Base-by-base conservation (phyloP, 2,113 vertebrate species). In the Capreolus pygargus region DNA sequence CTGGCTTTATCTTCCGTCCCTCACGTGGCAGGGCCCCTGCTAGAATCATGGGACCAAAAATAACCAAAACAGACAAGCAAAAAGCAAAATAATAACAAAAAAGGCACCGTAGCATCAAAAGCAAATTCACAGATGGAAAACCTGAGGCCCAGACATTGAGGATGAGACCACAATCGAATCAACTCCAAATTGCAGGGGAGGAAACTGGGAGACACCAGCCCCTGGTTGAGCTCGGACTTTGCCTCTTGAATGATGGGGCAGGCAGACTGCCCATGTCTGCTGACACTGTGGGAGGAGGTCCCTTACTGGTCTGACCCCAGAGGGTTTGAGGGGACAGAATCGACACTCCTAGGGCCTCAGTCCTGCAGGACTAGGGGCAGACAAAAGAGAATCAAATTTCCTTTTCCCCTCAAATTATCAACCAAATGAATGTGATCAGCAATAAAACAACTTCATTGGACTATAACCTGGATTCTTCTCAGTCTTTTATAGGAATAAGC, bases 161-260 rank as follows among this genome's bases (percentile, higher is more conserved):
- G 6, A 16, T 6, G 21, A 1, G 12, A 16, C 60, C 0, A 0
- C 19, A 50, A 15, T 5, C 1, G 0, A 6, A 6, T 9, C 3
- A 13, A 21, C 14, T 45, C 23, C 23, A 5, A 6, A 45, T 0
- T 5, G 19, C 58, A 2, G 15, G 1, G 1, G 45, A 6, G 17
- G 0, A 14, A 57, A n/a, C 5, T 1, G 0, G 60, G 55, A 57
- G 55, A 17, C 27, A 2, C 5, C 0, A 3, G 5, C 11, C 27
- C 11, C 39, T 11, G 3, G 19, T 1, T 3, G 5, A 55, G 57
- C 21, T 0, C 0, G 9, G 30, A 39, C 15, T 1, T 1, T 1
- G 27, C 52, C 25, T 79, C 57, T 30, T 5, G 30, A 4, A 33
- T 2, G 17, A 57, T 5, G 1, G 1, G 33, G 47, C 1, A 27